These are phyloP conservation scores for Cynopterus sphinx DNA, from an alignment of 2,797 vertebrate species.

Conservation along the genomic window DNA sequence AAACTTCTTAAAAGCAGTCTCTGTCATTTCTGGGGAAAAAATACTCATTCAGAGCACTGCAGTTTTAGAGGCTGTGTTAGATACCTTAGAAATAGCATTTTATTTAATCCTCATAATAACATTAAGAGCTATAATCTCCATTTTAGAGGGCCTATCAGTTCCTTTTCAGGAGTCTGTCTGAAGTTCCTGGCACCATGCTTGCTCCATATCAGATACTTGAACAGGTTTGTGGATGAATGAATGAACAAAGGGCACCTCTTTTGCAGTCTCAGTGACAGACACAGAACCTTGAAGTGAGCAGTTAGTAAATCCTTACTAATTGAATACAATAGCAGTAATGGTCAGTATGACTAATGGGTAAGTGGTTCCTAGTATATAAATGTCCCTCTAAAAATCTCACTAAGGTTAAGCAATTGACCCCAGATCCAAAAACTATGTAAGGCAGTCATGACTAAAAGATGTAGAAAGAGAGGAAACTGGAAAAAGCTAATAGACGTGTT, in stretches of 20 bases:
- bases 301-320: neutral
- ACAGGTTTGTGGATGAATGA: neutral
- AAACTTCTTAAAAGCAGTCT: slow-evolving; percentile 1
- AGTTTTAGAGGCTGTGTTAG: neutral
- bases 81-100: neutral
- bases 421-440: neutral
- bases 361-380: neutral
- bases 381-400: neutral
- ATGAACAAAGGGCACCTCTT: neutral
- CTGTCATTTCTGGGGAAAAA: neutral
- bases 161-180: neutral
- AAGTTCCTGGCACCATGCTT: neutral
- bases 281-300: neutral
- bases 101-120: neutral
- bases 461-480: neutral
- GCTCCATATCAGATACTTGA: neutral
- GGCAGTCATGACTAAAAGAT: neutral
- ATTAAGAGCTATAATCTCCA: neutral
- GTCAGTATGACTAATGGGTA: neutral
- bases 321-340: neutral
- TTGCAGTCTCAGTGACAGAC: neutral
- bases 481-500: neutral
- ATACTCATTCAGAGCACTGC: neutral
- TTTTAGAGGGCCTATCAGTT: neutral
- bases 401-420: neutral